Evolutionary conservation across 2,888 invertebrate genomes (phyloP), one percentile per base, ranked within the genome.

Genomic region (Limnephilus rhombicus): DNA sequence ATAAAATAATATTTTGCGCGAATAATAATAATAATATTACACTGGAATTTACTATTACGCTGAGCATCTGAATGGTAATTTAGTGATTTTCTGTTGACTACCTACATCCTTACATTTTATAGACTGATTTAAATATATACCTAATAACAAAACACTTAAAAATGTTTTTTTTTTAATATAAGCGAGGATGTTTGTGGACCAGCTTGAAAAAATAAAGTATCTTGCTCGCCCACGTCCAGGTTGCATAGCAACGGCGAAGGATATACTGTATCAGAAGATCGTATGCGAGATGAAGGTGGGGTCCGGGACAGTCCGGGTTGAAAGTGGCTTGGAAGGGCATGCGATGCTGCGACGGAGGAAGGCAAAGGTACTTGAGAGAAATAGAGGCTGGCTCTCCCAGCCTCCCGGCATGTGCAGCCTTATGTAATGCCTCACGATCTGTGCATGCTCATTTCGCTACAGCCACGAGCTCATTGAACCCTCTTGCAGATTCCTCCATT

Each of bases 351-450:
- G 34, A 37, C n/a, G 41, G 85, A 85, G 45, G 85, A 45, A 83
- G 49, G 85, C 49, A 45, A 45, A 45, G 34, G 83, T 37, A 83
- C 41, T 37, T 37, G 24, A 68, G n/a, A 68, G 68, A 68, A 68
- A 83, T 83, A 83, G 41, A 68, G 68, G 68, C 68, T 0, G 68
- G 24, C 24, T 68, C 68, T n/a, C 68, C n/a, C 68, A 83, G 37
- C 83, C 41, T 83, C 34, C 41, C 18, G 18, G 41, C 83, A 83
- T 37, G 37, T 41, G 41, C 41, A 83, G 24, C 37, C 86, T 45
- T 86, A 86, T 86, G 86, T 86, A 86, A 86, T 86, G 87, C 49
- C 31, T 49, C 87, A 87, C 87, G 87, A 87, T 37, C 37, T 53
- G 34, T 68, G 87, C 87, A 68, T 37, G 87, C 45, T 29, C 86